Percentiles rank a stretch among this genome's conserved stretches.
Evolutionary conservation across 2,113 vertebrate genomes (phyloP).

Genomic region (Lepisosteus osseus): DNA sequence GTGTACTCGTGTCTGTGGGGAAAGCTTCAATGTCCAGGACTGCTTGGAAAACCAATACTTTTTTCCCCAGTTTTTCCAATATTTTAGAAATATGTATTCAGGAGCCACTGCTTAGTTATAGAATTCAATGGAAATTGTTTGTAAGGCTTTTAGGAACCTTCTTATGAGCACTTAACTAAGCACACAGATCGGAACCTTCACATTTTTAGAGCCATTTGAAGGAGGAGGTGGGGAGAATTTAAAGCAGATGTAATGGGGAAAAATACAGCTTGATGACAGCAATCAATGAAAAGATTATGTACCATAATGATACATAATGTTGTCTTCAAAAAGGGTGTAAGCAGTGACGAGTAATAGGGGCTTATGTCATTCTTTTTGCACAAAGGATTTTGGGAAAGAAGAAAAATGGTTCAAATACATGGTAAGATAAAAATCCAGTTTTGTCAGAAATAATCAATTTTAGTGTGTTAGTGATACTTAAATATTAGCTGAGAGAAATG

Average conservation of each 20-base stretch:
- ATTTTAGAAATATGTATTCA: conserved; percentile 38
- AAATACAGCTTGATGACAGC: conserved; percentile 12
- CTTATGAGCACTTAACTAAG: conserved; percentile 47
- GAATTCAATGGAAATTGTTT: conserved; percentile 21
- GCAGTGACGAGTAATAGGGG: conserved; percentile 17
- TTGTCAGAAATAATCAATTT: conserved; percentile 39
- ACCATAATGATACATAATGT: conserved; percentile 33
- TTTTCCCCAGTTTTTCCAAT: conserved; percentile 34
- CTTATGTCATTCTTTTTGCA: conserved; percentile 39
- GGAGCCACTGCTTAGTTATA: conserved; percentile 22
- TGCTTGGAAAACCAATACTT: conserved; percentile 32
- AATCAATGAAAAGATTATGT: conserved; percentile 25
- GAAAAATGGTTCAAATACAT: conserved; percentile 31
- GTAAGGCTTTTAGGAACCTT: conserved; percentile 6
- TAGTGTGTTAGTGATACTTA: conserved; percentile 36
- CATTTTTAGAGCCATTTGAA: conserved; percentile 18
- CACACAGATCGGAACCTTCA: conserved; percentile 35
- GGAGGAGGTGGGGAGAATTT: conserved; percentile 24
- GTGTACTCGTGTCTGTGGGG: conserved; percentile 19
- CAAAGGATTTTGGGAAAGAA: conserved; percentile 34
- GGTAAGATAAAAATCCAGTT: conserved; percentile 29
- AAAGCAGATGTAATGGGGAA: background rate
- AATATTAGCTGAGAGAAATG: conserved; percentile 39
- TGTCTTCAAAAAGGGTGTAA: conserved; percentile 30
- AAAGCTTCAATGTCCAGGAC: conserved; percentile 36